Evolutionary conservation across 2,113 vertebrate genomes (phyloP), one percentile per base, ranked within the genome.

Genomic region (Oostethus manadensis): DNA sequence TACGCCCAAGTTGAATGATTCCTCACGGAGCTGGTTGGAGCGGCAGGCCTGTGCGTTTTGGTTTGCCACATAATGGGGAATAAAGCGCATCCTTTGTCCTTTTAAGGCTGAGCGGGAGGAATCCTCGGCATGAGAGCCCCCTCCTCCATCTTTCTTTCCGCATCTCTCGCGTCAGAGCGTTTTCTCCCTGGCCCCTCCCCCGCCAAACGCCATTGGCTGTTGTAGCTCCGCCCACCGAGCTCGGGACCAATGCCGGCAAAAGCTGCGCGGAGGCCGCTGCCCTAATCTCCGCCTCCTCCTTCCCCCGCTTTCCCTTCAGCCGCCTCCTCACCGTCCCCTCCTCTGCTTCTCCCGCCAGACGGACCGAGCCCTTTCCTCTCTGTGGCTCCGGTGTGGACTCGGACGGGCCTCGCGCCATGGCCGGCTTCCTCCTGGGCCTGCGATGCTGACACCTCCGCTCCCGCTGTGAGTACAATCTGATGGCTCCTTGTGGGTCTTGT

Each of bases 291-390:
- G 9, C 26, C 51, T 35, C 29, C 53, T 18, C 26, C 50, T 33
- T 55, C 76, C 80, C 38, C 65, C 46, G 4, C 59, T 51, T 64
- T 51, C 67, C 72, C 33, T 56, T 18, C 10, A 20, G 20, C 38
- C 6, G 10, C 38, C 10, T 68, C 75, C 81, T 77, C 70, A 73
- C 76, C 56, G 72, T 72, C 69, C 65, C 68, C 68, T 68, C 71
- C 80, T 75, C 62, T 33, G 63, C 78, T 70, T 79, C 74, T 68
- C 62, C 71, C 71, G 51, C 76, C 78, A 84, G 82, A 83, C 86
- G 80, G 80, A 84, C 81, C 83, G 79, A 78, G 78, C 84, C 81
- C 82, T 87, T 86, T 83, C 73, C 80, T 78, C 78, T 62, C 69
- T 71, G 72, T 60, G 46, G 71, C 66, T 55, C 43, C 57, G 73